phyloP scores from a whole-genome alignment of 2,888 invertebrate genomes.

The Artemia sinica region DNA sequence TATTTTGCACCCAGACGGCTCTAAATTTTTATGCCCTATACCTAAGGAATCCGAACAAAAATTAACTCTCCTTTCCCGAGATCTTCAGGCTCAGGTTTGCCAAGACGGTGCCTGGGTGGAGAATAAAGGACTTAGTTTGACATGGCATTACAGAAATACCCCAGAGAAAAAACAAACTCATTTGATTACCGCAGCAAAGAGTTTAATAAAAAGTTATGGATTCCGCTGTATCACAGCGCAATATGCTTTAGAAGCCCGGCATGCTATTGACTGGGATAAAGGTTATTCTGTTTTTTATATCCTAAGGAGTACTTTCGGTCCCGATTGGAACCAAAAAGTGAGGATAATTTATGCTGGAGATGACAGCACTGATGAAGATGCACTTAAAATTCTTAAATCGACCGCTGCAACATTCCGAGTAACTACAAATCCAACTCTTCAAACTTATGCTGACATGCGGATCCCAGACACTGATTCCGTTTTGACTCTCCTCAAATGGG shows the following conservation, averaged over 20 bases:
- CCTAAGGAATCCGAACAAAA: slow-evolving; percentile 60
- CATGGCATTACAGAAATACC: slow-evolving; percentile 52
- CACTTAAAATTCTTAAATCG: slow-evolving; percentile 43
- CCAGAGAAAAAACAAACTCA: slow-evolving; percentile 47
- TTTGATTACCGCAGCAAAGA: slow-evolving; percentile 51
- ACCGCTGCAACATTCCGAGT: slow-evolving; percentile 85
- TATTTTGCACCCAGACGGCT: slow-evolving; percentile 73
- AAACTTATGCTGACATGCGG: slow-evolving; percentile 68
- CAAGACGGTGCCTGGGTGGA: slow-evolving; percentile 79
- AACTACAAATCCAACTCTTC: slow-evolving; percentile 61
- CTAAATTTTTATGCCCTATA: slow-evolving; percentile 77
- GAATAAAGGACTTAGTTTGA: slow-evolving; percentile 67
- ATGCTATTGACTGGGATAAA: slow-evolving; percentile 80
- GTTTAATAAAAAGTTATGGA: slow-evolving; percentile 47
- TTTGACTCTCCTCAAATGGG: slow-evolving; percentile 73
- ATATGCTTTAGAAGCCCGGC: slow-evolving; percentile 74
- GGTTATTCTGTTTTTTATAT: slow-evolving; percentile 77
- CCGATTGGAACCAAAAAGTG: slow-evolving; percentile 68
- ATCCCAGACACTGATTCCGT: slow-evolving; percentile 75
- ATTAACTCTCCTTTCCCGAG: slow-evolving; percentile 54
- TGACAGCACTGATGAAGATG: slow-evolving; percentile 74
- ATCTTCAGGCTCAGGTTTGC: slow-evolving; percentile 50
- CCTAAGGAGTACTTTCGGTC: slow-evolving; percentile 66
- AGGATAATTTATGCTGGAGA: slow-evolving; percentile 77
- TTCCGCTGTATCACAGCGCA: slow-evolving; percentile 58